phyloP scores from a whole-genome alignment of 2,113 vertebrate species.

The Todiramphus chloris region DNA sequence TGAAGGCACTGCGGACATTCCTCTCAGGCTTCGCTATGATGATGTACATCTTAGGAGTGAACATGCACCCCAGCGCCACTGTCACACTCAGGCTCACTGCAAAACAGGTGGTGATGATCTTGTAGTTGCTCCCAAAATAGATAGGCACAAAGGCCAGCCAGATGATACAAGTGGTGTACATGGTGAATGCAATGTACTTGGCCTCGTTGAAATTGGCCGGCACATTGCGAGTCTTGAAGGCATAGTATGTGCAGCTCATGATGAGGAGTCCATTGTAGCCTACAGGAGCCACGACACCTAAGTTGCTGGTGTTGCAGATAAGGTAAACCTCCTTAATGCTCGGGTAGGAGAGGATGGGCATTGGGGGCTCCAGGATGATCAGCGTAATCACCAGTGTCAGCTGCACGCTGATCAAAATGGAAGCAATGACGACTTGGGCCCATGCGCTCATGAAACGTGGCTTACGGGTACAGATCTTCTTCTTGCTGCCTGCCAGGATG shows the following conservation, averaged over 20 bases:
- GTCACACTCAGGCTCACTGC: constrained; percentile 98
- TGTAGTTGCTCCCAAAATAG: constrained; percentile 99
- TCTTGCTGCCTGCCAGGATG: constrained; percentile 98
- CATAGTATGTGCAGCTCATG: constrained; percentile 99
- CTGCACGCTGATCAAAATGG: constrained; percentile 92
- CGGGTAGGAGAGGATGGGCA: constrained; percentile 95
- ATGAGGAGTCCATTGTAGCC: constrained; percentile 98
- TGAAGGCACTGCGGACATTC: constrained; percentile 98
- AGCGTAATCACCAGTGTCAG: constrained; percentile 90
- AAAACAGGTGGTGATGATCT: constrained; percentile 99
- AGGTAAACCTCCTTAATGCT: constrained; percentile 96
- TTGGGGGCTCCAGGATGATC: constrained; percentile 94
- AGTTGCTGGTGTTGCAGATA: constrained; percentile 97
- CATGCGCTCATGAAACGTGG: constrained; percentile 98
- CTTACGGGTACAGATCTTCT: constrained; percentile 98
- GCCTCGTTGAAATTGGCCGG: constrained; percentile 99
- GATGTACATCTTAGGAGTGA: constrained; percentile 99
- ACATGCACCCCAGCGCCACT: constrained; percentile 98
- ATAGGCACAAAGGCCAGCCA: constrained; percentile 99
- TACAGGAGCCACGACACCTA: constrained; percentile 94
- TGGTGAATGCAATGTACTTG: constrained; percentile 99
- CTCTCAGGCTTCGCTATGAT: constrained; percentile 98
- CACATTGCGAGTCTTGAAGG: constrained; percentile 98
- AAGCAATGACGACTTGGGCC: constrained; percentile 96
- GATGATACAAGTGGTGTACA: constrained; percentile 99